phyloP scores from a whole-genome alignment of 2,113 vertebrate species.

The Peucedramus taeniatus region DNA sequence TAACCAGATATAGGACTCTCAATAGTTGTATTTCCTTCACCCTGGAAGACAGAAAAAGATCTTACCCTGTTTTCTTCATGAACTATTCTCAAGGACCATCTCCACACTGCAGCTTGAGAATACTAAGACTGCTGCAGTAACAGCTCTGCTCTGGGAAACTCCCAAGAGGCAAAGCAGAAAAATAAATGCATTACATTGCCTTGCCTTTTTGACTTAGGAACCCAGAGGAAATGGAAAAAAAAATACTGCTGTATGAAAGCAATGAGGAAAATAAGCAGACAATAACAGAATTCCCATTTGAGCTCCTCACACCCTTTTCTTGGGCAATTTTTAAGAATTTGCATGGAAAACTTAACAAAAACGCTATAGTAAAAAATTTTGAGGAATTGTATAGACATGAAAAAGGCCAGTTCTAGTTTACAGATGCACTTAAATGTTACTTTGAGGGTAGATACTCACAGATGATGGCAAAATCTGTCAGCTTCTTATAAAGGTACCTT shows the following conservation, averaged over 20 bases:
- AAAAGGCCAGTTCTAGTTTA: background rate
- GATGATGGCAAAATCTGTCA: background rate
- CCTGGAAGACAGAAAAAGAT: background rate
- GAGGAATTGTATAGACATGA: background rate
- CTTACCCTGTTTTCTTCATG: background rate
- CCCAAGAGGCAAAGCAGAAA: background rate
- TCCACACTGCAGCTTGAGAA: background rate
- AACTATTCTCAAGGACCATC: background rate
- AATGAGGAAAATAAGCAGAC: background rate
- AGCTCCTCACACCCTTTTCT: background rate
- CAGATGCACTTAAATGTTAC: background rate
- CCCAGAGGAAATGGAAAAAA: background rate
- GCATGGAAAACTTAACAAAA: background rate
- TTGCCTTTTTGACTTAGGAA: background rate
- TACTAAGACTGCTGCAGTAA: background rate
- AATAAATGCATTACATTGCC: background rate
- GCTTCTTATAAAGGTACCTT: background rate
- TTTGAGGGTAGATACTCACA: slow-evolving; percentile 33
- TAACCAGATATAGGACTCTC: background rate
- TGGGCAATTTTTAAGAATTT: background rate
- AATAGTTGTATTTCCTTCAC: background rate
- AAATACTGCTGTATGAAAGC: background rate
- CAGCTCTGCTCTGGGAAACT: background rate
- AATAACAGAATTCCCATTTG: background rate
- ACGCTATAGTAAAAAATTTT: background rate